A percentile compares a stretch with the other conserved stretches of the same genome.
phyloP scores from a whole-genome alignment of 2,113 vertebrate genomes.

The Phasianus colchicus region DNA sequence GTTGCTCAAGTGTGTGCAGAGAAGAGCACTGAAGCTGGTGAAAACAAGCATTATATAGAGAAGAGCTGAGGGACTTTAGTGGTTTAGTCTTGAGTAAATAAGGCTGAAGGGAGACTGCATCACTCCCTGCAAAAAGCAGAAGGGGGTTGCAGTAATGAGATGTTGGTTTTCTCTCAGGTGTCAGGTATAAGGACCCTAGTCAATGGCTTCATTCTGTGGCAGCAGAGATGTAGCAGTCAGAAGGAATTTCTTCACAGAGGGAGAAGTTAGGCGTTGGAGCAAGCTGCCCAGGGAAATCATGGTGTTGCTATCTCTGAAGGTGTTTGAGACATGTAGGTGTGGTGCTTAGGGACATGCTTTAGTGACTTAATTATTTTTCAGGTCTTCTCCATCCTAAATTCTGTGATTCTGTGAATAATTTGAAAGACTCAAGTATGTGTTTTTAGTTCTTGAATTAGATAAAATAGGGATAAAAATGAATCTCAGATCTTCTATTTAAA shows the following conservation, averaged over 20 bases:
- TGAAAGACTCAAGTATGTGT: not conserved
- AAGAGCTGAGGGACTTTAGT: not conserved
- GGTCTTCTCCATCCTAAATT: not conserved
- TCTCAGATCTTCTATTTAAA: not conserved
- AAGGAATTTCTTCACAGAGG: not conserved
- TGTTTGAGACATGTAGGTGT: not conserved
- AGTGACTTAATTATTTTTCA: not conserved
- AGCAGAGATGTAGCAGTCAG: not conserved
- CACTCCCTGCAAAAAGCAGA: not conserved
- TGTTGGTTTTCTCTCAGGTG: not conserved
- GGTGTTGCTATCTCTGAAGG: not conserved
- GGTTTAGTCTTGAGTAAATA: not conserved
- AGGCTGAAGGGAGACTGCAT: not conserved
- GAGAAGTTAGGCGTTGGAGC: not conserved
- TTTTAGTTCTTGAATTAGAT: not conserved
- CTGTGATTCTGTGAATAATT: not conserved
- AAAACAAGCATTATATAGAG: not conserved
- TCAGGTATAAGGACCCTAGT: not conserved
- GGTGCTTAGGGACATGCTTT: not conserved
- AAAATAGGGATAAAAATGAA: not conserved
- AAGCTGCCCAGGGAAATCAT: not conserved
- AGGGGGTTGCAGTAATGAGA: not conserved
- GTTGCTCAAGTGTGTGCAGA: not conserved
- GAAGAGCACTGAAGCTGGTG: not conserved
- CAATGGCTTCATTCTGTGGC: not conserved